Conservation (phyloP, 2,113 vertebrate genomes). For the Lampris megalopsis region DNA sequence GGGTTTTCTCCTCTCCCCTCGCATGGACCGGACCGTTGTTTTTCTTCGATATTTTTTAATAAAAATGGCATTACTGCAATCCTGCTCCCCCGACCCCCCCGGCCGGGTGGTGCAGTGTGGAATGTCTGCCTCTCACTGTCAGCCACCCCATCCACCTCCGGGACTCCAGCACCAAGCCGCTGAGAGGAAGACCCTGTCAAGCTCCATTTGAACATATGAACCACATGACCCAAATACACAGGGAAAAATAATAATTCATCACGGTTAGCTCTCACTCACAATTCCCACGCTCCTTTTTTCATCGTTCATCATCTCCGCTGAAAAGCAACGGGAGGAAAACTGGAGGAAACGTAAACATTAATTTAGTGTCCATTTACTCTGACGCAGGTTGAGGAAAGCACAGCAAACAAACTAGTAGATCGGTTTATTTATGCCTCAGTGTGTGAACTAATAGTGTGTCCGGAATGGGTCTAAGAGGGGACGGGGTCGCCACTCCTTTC, state of each 20-base stretch:
- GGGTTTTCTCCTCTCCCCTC: conserved; percentile 57
- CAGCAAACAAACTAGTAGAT: background rate
- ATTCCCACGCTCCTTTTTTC: conserved; percentile 7
- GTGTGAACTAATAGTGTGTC: background rate
- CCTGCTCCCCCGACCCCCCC: conserved; percentile 29
- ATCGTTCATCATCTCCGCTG: background rate
- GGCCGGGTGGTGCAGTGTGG: conserved; percentile 62
- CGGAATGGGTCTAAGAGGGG: conserved; percentile 22
- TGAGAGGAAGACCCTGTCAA: conserved; percentile 21
- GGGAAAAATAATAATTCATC: conserved; percentile 38
- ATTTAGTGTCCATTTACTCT: background rate
- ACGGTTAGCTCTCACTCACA: conserved; percentile 12
- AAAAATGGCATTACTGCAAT: conserved; percentile 82
- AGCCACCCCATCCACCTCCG: conserved; percentile 22
- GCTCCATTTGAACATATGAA: conserved; percentile 47
- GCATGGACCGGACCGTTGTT: conserved; percentile 61
- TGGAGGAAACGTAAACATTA: conserved; percentile 4
- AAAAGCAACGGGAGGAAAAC: background rate
- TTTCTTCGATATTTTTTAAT: conserved; percentile 83
- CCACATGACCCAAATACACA: conserved; percentile 26
- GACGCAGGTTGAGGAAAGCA: background rate
- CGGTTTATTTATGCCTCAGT: conserved; percentile 8
- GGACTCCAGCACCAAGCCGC: conserved; percentile 6
- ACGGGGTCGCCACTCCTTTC: conserved; percentile 29
- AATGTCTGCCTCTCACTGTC: conserved; percentile 73